Percentiles rank a stretch among this genome's conserved stretches.
Conservation (phyloP, 2,797 vertebrate species). For the Sebastes steindachneri region DNA sequence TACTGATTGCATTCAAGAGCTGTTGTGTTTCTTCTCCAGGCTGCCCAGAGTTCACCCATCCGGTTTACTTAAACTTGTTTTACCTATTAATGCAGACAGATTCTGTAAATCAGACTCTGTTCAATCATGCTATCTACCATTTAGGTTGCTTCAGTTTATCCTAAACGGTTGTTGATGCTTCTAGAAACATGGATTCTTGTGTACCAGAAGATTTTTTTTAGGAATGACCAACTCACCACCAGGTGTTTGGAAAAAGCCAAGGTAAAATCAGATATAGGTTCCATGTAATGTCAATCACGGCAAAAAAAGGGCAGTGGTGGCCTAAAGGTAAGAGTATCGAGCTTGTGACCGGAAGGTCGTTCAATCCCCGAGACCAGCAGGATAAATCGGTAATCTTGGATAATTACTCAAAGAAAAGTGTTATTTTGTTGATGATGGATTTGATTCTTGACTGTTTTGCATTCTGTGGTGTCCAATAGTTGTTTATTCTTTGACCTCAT, state of each 20-base stretch:
- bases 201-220: rapidly evolving
- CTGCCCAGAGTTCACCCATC: constrained; percentile 6
- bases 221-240: neutral
- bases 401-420: neutral
- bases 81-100: neutral
- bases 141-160: neutral
- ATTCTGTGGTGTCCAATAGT: neutral
- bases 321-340: no score
- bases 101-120: neutral
- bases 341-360: no score
- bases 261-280: neutral
- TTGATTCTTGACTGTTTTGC: constrained; percentile 5
- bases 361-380: no score
- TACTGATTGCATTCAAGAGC: neutral
- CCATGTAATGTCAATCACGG: neutral
- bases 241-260: neutral
- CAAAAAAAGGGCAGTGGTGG: no score
- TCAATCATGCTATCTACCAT: neutral
- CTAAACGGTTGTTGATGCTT: no score
- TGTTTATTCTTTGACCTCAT: constrained; percentile 15
- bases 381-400: neutral
- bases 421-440: neutral
- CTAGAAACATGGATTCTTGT: no score
- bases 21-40: neutral
- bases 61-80: neutral